These are phyloP conservation scores for Bombyx mori DNA, from an alignment of 1,140 invertebrate genomes.

Conservation along the genomic window DNA sequence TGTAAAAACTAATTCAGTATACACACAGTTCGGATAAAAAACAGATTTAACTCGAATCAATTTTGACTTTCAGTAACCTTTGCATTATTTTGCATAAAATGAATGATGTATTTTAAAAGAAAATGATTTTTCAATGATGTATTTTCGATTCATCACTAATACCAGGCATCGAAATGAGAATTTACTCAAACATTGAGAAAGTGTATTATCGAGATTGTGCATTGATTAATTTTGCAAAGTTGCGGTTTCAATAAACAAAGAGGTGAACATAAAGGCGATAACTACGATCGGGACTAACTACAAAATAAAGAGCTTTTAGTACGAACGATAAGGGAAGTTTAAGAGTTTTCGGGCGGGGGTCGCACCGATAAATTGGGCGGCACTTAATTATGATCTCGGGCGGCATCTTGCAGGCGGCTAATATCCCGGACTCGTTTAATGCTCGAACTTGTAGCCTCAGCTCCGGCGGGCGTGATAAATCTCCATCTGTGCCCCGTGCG, in stretches of 20 bases:
- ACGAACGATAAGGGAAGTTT: constrained; percentile 67
- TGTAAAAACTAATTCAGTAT: constrained; percentile 4
- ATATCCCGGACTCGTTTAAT: constrained; percentile 68
- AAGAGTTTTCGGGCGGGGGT: constrained; percentile 64
- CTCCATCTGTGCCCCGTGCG: constrained; percentile 45
- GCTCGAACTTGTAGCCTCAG: constrained; percentile 67
- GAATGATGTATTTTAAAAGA: too few species aligned
- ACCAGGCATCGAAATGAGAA: too few species aligned
- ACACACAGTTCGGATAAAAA: not conserved
- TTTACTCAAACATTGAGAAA: too few species aligned
- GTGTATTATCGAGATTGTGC: too few species aligned
- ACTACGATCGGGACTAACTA: constrained; percentile 54
- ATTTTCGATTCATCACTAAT: too few species aligned
- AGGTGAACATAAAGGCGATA: constrained; percentile 53
- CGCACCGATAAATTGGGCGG: constrained; percentile 68
- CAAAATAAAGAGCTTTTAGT: constrained; percentile 66
- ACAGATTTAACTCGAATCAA: too few species aligned
- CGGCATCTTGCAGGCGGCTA: constrained; percentile 69
- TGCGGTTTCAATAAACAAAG: constrained; percentile 11
- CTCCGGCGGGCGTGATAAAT: constrained; percentile 66
- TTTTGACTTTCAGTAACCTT: too few species aligned
- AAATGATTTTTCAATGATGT: too few species aligned
- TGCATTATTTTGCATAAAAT: too few species aligned
- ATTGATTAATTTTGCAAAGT: not conserved
- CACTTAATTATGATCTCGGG: constrained; percentile 70